These are phyloP conservation scores for Dreissena rostriformis DNA, from an alignment of 1,140 invertebrate species.

Conservation along the genomic window DNA sequence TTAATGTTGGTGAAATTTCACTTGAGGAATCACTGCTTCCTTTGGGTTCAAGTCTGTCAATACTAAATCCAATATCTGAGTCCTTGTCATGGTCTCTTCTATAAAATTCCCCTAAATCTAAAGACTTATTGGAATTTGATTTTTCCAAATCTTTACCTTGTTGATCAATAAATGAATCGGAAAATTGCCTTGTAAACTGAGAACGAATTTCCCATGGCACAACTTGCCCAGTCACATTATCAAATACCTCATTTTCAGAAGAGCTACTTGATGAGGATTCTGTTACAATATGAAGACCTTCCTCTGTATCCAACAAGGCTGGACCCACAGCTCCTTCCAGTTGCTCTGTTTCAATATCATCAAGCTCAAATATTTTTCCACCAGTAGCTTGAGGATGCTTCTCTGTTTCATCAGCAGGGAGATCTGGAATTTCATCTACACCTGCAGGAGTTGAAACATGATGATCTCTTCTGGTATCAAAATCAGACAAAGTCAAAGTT, in stretches of 20 bases:
- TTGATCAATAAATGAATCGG: conserved; percentile 71
- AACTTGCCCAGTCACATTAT: conserved; percentile 65
- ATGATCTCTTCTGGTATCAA: conserved; percentile 31
- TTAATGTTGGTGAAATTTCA: conserved; percentile 41
- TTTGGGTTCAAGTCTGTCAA: conserved; percentile 14
- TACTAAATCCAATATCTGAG: conserved; percentile 33
- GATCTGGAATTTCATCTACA: conserved; percentile 25
- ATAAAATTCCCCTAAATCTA: conserved; percentile 76
- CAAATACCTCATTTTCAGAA: conserved; percentile 70
- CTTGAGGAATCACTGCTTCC: not conserved
- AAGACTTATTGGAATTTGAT: conserved; percentile 60
- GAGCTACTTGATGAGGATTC: conserved; percentile 62
- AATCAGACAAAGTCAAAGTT: conserved; percentile 42
- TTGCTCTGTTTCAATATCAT: conserved; percentile 28
- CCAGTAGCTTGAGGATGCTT: not conserved
- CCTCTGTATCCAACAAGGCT: conserved; percentile 36
- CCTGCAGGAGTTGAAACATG: conserved; percentile 26
- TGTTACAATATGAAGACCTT: conserved; percentile 9
- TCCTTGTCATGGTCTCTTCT: conserved; percentile 58
- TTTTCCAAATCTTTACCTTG: conserved; percentile 64
- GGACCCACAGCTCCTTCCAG: conserved; percentile 48
- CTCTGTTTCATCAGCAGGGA: conserved; percentile 53
- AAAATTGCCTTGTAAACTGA: conserved; percentile 77
- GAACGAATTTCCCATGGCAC: conserved; percentile 76
- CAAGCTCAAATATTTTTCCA: not conserved